A percentile compares a stretch with the other conserved stretches of the same genome.
Evolutionary conservation across 2,113 vertebrate genomes (phyloP).

Genomic region (Hystrix cristata): DNA sequence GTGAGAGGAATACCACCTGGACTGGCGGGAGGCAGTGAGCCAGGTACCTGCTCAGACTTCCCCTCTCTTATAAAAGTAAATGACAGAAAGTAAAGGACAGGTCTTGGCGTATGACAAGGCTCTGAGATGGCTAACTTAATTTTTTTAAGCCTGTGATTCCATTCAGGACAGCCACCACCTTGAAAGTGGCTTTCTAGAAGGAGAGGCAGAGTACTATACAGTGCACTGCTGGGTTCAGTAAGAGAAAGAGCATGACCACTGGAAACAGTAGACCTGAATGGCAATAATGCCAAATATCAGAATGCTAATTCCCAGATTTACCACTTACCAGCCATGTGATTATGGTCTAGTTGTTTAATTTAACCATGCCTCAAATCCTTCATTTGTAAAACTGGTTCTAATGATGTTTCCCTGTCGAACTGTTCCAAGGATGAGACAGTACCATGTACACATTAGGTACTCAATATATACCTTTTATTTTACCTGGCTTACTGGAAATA

Average conservation of each 20-base stretch:
- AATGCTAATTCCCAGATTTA: not conserved
- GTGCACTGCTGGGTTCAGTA: not conserved
- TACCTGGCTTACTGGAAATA: not conserved
- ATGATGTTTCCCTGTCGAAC: not conserved
- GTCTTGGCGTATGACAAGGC: not conserved
- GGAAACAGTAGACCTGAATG: not conserved
- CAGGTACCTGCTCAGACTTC: not conserved
- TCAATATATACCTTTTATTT: not conserved
- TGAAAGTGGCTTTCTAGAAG: not conserved
- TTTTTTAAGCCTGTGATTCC: not conserved
- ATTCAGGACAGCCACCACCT: not conserved
- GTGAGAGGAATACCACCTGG: not conserved
- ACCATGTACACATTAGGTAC: not conserved
- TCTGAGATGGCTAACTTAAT: not conserved
- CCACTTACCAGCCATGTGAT: not conserved
- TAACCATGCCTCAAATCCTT: not conserved
- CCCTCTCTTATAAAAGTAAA: not conserved
- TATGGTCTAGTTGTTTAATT: not conserved
- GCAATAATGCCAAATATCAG: not conserved
- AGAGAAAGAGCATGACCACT: not conserved
- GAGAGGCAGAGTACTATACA: rapidly evolving
- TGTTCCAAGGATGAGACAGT: not conserved
- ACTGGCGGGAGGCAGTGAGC: rapidly evolving
- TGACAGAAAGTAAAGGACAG: not conserved
- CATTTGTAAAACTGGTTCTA: not conserved